Evolutionary conservation across 1,140 invertebrate genomes (phyloP), one percentile per base, ranked within the genome.

Genomic region (Drosophila sp.): DNA sequence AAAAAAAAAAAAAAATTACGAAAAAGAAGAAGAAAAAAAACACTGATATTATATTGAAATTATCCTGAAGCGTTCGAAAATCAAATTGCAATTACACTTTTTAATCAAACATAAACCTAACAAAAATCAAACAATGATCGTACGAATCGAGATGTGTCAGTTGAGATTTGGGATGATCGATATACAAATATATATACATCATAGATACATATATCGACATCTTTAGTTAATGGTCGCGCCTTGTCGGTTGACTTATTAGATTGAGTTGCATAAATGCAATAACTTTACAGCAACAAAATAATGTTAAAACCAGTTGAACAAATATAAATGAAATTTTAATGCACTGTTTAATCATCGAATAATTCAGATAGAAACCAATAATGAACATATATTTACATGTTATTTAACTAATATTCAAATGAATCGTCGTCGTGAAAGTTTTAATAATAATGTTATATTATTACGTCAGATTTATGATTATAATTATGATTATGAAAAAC

Each of bases 311-410:
- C 66, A 86, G 83, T 86, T 86, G 83, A 82, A 72, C 66, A 83
- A 78, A 50, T 50, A 50, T 50, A 27, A 50, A 50, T 50, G 23
- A 50, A 50, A 89, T 89, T 89, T 84, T 89, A 86, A 91, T 89
- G 90, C 90, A 91, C 90, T 91, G 90, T 91, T 91, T 91, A 90
- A 80, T 91, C 86, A 90, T 91, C 90, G 90, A 90, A 90, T 89
- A 89, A 90, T 82, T 30, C 38, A 54, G 55, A 74, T 33, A 61
- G 61, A 71, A 60, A 58, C 68, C 44, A 27, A 50, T 50, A 76
- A 60, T 55, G 56, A 64, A 80, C 30, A 76, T 74, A 76, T 86
- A 72, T 76, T 87, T 77, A 73, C 79, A 77, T 86, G 83, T 86
- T 89, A 86, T 83, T 83, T 89, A 86, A 76, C 76, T 79, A 79